Conservation (phyloP, 2,888 invertebrate genomes). For the Listrodromus nycthemerus region DNA sequence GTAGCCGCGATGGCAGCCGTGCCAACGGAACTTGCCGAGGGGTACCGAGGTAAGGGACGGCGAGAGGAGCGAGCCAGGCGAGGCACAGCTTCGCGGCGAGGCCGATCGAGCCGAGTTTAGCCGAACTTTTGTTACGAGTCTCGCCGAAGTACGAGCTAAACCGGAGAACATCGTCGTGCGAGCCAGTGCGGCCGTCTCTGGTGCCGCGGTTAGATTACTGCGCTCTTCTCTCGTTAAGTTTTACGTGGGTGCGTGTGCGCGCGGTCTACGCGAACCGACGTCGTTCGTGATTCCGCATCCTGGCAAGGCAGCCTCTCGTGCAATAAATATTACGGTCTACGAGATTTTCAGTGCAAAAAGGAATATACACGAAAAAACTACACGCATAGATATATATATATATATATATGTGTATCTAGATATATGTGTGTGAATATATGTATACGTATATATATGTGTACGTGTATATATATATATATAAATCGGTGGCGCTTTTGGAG, state of each 20-base stretch:
- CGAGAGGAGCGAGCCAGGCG: conserved; percentile 12
- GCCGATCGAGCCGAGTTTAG: conserved; percentile 63
- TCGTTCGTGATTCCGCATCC: conserved; percentile 48
- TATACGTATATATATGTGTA: conserved; percentile 7
- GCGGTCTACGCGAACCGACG: conserved; percentile 49
- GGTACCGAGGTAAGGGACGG: conserved; percentile 52
- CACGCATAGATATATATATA: conserved; percentile 5
- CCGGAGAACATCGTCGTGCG: conserved; percentile 75
- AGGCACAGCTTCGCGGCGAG: conserved; percentile 52
- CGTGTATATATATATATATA: neutral
- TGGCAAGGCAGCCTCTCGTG: neutral
- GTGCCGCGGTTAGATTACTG: conserved; percentile 86
- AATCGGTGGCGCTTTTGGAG: neutral
- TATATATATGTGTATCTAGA: conserved; percentile 2
- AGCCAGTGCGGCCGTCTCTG: conserved; percentile 73
- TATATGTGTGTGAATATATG: neutral
- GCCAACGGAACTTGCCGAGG: conserved; percentile 62
- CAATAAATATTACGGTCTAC: neutral
- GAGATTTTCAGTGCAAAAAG: conserved; percentile 10
- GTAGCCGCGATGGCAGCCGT: conserved; percentile 66
- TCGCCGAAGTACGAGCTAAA: conserved; percentile 61
- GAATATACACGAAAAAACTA: conserved; percentile 23
- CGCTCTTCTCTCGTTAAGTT: conserved; percentile 68
- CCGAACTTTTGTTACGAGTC: conserved; percentile 59
- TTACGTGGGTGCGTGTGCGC: conserved; percentile 67